phyloP scores from a whole-genome alignment of 92 coral and sea anemone genomes.

The Porites rus region DNA sequence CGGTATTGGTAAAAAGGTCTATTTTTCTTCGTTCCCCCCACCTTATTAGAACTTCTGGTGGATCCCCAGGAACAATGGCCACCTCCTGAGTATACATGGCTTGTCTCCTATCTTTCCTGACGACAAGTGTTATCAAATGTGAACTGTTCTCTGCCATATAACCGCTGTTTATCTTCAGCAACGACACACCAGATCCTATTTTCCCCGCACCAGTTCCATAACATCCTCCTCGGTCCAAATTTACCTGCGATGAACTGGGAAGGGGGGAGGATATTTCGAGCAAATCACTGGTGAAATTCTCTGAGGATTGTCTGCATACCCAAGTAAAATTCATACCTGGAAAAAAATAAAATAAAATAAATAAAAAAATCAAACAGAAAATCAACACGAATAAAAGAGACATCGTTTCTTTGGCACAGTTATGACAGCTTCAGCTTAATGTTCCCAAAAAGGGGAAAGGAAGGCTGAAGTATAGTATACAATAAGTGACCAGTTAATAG shows the following conservation, averaged over 20 bases:
- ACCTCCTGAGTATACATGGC: slow-evolving; percentile 63
- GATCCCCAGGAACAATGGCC: slow-evolving; percentile 54
- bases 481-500: too few relatives aligned
- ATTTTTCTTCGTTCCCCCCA: background rate
- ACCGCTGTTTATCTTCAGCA: slow-evolving; percentile 54
- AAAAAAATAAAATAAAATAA: background rate
- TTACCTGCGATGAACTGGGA: background rate
- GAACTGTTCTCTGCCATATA: slow-evolving; percentile 56
- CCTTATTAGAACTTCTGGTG: slow-evolving; percentile 66
- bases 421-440: too few relatives aligned
- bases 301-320: slow-evolving; percentile 48
- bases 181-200: slow-evolving; percentile 44
- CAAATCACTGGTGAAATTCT: slow-evolving; percentile 16
- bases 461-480: too few relatives aligned
- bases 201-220: slow-evolving; percentile 82
- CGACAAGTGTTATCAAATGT: slow-evolving; percentile 64
- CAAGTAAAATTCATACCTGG: slow-evolving; percentile 52
- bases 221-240: slow-evolving; percentile 70
- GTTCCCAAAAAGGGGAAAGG: too few relatives aligned
- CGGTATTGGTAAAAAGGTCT: too few relatives aligned
- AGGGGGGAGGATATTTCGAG: slow-evolving; percentile 19
- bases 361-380: background rate
- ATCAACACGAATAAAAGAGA: too few relatives aligned
- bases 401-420: too few relatives aligned
- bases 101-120: slow-evolving; percentile 53